Evolutionary conservation across 2,797 vertebrate genomes (phyloP), one percentile per base, ranked within the genome.

Genomic region (Etheostoma nigrum): DNA sequence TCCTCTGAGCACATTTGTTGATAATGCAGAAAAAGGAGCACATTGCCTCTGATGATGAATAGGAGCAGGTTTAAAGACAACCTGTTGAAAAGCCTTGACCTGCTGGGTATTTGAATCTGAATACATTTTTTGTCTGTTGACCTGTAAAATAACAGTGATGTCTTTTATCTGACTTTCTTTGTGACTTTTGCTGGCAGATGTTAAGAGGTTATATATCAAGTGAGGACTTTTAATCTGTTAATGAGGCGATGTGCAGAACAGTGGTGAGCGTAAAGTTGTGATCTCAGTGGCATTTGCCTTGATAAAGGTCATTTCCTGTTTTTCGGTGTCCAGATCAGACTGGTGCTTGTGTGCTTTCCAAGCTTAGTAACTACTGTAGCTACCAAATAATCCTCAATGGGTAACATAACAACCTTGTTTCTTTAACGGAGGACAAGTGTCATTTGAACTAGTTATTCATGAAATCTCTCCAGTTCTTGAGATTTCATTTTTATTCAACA

Each of bases 291-390:
- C 76, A 77, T 76, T 82, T 67, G 21, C 54, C 65, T 79, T 51
- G 45, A 47, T 65, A 61, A 66, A 81, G 74, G 76, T 77, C 83
- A 78, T 57, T 89, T 91, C 89, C 89, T 93, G 87, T 92, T 92
- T 87, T 87, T 78, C 69, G 45, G 44, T 74, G 55, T 57, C 49
- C 76, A 78, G 85, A 78, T 68, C 63, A 51, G 65, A 51, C 40
- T 1, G 48, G 12, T 9, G 5, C 40, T 54, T 16, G 36, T 72
- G 66, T 81, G 67, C 74, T 84, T 74, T 79, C 30, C 33, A 55
- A 68, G 68, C 69, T 54, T 16, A 13, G 44, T 70, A 47, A 67
- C 55, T 49, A 27, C 76, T 54, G 48, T 13, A 52, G n/a, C 42
- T 1, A 25, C 60, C 30, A 73, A 67, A 30, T 40, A 19, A 63